A percentile compares a stretch with the other conserved stretches of the same genome.
Evolutionary conservation across 2,888 invertebrate genomes (phyloP).

Genomic region (Dynastes grantii): DNA sequence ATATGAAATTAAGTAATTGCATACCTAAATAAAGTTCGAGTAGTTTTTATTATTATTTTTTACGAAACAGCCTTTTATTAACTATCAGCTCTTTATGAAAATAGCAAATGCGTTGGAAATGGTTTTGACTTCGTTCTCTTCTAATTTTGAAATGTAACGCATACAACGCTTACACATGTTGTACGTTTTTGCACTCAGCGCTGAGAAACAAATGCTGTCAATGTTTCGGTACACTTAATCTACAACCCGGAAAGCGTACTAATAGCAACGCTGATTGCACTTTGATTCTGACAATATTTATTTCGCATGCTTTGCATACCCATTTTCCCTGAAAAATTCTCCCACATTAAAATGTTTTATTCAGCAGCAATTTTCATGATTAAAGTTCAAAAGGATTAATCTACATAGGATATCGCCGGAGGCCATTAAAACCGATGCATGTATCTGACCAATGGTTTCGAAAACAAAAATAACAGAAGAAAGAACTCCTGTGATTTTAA

Average conservation of each 20-base stretch:
- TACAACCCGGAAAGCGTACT: conserved; percentile 1
- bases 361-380: conserved; percentile 52
- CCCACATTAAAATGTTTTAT: conserved; percentile 47
- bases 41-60: too few relatives aligned
- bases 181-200: neutral
- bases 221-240: neutral
- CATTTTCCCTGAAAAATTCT: conserved; percentile 26
- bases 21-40: too few relatives aligned
- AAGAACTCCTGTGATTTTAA: conserved; percentile 59
- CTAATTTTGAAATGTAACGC: too few relatives aligned
- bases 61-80: too few relatives aligned
- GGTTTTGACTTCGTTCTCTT: too few relatives aligned
- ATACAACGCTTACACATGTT: neutral
- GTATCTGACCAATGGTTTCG: conserved; percentile 53
- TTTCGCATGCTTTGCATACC: conserved; percentile 22
- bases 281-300: conserved; percentile 33
- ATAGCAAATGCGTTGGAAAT: too few relatives aligned
- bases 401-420: conserved; percentile 43
- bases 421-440: conserved; percentile 49
- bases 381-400: conserved; percentile 52
- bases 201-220: conserved; percentile 13
- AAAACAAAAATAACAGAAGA: conserved; percentile 51
- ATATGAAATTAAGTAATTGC: too few relatives aligned
- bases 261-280: conserved; percentile 25
- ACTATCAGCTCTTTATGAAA: too few relatives aligned